Evolutionary conservation across 2,888 invertebrate species (phyloP).

Genomic region (Linyphia triangularis): DNA sequence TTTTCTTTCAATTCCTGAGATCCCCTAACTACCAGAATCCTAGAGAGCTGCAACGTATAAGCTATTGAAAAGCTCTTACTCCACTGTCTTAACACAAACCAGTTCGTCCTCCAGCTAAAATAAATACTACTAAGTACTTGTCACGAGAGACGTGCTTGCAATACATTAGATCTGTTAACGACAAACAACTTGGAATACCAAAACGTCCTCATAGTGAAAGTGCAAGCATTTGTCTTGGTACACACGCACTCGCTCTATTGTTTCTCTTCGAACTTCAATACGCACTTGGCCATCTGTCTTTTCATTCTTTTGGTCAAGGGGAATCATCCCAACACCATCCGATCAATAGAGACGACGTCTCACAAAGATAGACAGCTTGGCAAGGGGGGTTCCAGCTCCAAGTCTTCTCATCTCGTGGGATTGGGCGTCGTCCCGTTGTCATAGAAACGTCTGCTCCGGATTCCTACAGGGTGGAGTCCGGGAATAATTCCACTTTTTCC

Average conservation of each 20-base stretch:
- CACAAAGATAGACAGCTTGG: conserved; percentile 12
- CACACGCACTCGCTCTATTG: background rate
- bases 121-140: no score
- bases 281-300: no score
- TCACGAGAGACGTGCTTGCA: background rate
- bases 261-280: background rate
- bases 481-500: background rate
- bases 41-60: no score
- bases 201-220: background rate
- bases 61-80: no score
- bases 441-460: conserved; percentile 22
- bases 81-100: no score
- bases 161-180: background rate
- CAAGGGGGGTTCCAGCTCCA: conserved; percentile 9
- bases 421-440: conserved; percentile 55
- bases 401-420: conserved; percentile 21
- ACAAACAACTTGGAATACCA: no score
- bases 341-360: conserved; percentile 63
- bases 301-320: no score
- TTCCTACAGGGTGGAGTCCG: conserved; percentile 29
- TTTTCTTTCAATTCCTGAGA: no score
- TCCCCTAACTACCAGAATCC: no score
- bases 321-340: background rate
- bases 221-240: background rate
- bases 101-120: no score